phyloP scores from a whole-genome alignment of 1,140 invertebrate genomes.

The Lucilia cuprina region DNA sequence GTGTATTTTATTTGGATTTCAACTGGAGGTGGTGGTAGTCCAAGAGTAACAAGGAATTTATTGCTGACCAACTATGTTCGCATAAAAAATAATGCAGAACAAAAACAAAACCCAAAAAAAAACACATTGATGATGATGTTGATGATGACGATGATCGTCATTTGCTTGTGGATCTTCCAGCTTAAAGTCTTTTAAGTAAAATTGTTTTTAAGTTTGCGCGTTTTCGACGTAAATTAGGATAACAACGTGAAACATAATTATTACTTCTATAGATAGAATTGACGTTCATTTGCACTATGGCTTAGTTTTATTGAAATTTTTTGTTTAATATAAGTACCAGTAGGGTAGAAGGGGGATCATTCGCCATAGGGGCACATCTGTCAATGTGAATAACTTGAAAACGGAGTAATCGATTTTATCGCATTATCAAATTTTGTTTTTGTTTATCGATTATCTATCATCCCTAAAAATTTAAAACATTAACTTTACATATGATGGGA shows the following conservation, averaged over 20 bases:
- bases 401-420: too few species aligned
- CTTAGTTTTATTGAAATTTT: too few species aligned
- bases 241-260: conserved; percentile 37
- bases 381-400: too few species aligned
- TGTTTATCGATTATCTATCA: too few species aligned
- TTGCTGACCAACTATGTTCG: not conserved
- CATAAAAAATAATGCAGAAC: not conserved
- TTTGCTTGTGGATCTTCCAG: conserved; percentile 7
- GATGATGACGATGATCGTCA: not conserved
- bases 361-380: too few species aligned
- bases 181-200: conserved; percentile 28
- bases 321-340: too few species aligned
- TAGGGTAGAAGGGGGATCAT: too few species aligned
- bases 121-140: not conserved
- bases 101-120: not conserved
- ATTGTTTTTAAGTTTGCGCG: conserved; percentile 9
- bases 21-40: not conserved
- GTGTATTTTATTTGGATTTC: conserved; percentile 40
- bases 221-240: not conserved
- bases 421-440: too few species aligned
- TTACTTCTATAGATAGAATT: not conserved
- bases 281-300: not conserved
- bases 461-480: too few species aligned
- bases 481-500: too few species aligned
- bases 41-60: not conserved